Evolutionary conservation across 2,113 vertebrate genomes (phyloP).

Genomic region (Bostrychus sinensis): DNA sequence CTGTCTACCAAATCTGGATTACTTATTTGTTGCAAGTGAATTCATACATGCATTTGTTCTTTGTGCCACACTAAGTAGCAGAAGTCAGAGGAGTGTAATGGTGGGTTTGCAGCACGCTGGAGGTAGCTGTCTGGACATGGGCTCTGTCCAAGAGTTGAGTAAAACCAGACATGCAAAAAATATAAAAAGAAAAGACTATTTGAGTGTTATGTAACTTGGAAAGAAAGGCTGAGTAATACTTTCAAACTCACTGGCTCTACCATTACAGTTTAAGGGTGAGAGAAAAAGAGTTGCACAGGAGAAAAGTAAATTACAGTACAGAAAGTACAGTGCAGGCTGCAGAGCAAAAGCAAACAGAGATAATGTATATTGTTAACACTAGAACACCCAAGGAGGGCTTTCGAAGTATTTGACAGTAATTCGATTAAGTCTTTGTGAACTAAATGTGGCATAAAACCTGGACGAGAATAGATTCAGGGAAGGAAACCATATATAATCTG

Average conservation of each 20-base stretch:
- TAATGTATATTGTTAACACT: neutral
- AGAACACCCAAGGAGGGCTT: neutral
- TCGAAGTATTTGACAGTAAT: neutral
- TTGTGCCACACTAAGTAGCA: neutral
- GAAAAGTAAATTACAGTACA: neutral
- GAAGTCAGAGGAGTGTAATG: neutral
- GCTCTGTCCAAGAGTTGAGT: slow-evolving; percentile 20
- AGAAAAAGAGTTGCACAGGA: neutral
- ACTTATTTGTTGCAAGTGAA: neutral
- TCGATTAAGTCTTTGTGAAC: no score
- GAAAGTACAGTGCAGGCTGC: neutral
- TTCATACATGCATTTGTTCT: neutral
- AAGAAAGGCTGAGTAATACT: slow-evolving; percentile 16
- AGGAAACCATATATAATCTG: no score
- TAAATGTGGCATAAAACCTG: no score
- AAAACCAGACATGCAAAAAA: slow-evolving; percentile 32
- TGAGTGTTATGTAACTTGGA: slow-evolving; percentile 42
- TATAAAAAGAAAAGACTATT: slow-evolving; percentile 11
- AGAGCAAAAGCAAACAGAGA: neutral
- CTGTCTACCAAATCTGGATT: neutral
- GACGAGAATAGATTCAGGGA: no score
- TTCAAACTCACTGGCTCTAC: neutral
- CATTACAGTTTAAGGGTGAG: neutral
- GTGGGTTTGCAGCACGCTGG: slow-evolving; percentile 8
- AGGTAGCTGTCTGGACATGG: slow-evolving; percentile 28